Conservation (phyloP, 2,888 invertebrate species). For the Ceraclea dissimilis region DNA sequence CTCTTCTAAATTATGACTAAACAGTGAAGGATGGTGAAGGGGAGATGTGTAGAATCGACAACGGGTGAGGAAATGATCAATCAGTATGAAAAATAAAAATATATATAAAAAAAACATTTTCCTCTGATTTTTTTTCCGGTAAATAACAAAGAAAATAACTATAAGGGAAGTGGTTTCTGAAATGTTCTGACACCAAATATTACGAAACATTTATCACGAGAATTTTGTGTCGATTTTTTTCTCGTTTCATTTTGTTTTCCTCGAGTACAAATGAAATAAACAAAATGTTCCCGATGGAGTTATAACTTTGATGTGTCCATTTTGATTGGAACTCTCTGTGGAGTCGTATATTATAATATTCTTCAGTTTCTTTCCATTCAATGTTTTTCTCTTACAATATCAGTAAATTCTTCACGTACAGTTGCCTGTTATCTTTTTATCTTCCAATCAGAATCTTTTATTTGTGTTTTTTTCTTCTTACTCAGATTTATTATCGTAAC, state of each 20-base stretch:
- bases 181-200: background rate
- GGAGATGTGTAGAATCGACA: background rate
- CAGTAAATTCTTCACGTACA: too few species aligned
- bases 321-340: background rate
- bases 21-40: too few species aligned
- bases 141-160: background rate
- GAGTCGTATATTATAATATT: background rate
- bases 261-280: background rate
- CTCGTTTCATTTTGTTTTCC: background rate
- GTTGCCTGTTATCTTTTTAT: too few species aligned
- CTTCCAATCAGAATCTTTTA: too few species aligned
- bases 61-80: conserved; percentile 1
- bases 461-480: too few species aligned
- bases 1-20: too few species aligned
- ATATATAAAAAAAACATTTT: background rate
- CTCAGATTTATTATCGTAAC: too few species aligned
- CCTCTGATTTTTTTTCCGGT: background rate
- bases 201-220: background rate
- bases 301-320: background rate
- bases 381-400: background rate
- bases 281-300: background rate
- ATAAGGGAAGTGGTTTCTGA: background rate
- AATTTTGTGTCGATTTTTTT: background rate
- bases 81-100: background rate
- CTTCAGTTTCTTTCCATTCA: too few species aligned